Evolutionary conservation across 2,888 invertebrate species (phyloP).

Genomic region (Dicranocentrus wangi): DNA sequence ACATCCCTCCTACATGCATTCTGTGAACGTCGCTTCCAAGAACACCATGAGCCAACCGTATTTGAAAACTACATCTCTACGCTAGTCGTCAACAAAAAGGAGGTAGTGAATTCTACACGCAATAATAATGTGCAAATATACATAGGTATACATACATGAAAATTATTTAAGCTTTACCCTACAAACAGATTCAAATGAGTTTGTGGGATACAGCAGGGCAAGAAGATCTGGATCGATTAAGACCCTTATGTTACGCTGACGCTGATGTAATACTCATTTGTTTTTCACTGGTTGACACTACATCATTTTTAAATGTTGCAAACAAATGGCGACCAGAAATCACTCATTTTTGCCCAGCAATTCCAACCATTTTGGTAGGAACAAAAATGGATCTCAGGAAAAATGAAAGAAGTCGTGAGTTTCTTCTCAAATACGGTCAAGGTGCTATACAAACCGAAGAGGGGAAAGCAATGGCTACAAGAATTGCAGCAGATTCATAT

Average conservation of each 20-base stretch:
- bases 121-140: neutral
- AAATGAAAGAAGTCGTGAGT: constrained; percentile 44
- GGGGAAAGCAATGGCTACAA: constrained; percentile 75
- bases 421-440: constrained; percentile 60
- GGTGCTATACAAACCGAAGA: constrained; percentile 64
- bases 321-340: constrained; percentile 71
- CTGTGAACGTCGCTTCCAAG: constrained; percentile 65
- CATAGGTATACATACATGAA: neutral
- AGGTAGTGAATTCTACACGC: constrained; percentile 31
- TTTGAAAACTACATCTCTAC: constrained; percentile 67
- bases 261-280: constrained; percentile 69
- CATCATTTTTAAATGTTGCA: constrained; percentile 68
- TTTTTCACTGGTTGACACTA: constrained; percentile 65
- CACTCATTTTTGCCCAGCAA: constrained; percentile 64
- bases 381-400: constrained; percentile 67
- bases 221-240: constrained; percentile 69
- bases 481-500: constrained; percentile 79
- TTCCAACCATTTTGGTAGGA: constrained; percentile 67
- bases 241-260: constrained; percentile 67
- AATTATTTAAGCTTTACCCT: too few relatives aligned
- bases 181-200: constrained; percentile 74
- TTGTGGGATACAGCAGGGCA: constrained; percentile 78
- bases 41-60: constrained; percentile 69
- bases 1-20: constrained; percentile 77
- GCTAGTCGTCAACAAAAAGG: constrained; percentile 61